A percentile compares a stretch with the other conserved stretches of the same genome.
Evolutionary conservation across 30 jellyfish, hydroid and myxozoan species (phyloP).

Genomic region (Aurelia aurita): DNA sequence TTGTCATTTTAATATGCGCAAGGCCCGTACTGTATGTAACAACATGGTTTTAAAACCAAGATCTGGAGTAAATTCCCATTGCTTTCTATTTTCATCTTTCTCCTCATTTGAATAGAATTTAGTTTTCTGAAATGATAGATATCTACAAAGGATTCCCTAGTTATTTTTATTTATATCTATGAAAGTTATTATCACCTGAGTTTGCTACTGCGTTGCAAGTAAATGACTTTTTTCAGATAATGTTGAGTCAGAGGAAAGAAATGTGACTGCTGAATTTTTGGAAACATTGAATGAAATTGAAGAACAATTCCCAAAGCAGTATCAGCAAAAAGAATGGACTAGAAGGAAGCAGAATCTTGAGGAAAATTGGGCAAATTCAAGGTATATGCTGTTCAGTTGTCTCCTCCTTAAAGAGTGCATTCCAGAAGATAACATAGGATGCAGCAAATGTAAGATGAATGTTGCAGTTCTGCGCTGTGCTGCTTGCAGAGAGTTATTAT

Average conservation of each 20-base stretch:
- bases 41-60: too few relatives aligned
- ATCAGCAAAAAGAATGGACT: slow-evolving; percentile 10
- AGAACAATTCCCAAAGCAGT: neutral
- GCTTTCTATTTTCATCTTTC: too few relatives aligned
- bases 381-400: neutral
- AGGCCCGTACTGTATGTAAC: too few relatives aligned
- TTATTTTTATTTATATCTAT: too few relatives aligned
- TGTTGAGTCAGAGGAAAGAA: neutral
- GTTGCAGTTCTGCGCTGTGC: slow-evolving; percentile 17
- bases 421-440: neutral
- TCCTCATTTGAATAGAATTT: too few relatives aligned
- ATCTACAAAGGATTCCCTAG: too few relatives aligned
- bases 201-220: too few relatives aligned
- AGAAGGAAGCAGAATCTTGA: slow-evolving; percentile 17
- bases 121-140: too few relatives aligned
- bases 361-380: slow-evolving; percentile 25
- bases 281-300: neutral
- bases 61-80: too few relatives aligned
- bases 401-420: slow-evolving; percentile 2
- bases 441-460: neutral
- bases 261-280: neutral
- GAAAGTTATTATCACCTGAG: too few relatives aligned
- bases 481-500: slow-evolving; percentile 15
- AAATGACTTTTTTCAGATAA: too few relatives aligned
- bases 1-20: too few relatives aligned